These are phyloP conservation scores for Papilio protenor DNA, from an alignment of 2,888 invertebrate genomes.

Conservation along the genomic window DNA sequence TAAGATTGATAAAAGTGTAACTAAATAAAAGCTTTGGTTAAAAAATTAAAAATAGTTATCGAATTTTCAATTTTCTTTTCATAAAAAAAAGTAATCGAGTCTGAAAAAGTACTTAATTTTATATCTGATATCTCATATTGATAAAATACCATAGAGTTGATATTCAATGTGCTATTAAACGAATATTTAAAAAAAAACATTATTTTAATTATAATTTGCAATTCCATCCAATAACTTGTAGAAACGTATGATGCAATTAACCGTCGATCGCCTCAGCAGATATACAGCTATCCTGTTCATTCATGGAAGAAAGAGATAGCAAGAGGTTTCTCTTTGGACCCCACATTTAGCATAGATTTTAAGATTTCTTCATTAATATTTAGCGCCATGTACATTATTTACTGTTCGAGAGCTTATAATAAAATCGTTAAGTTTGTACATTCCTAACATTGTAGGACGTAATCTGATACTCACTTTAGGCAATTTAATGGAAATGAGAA, in stretches of 20 bases:
- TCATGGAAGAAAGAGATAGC: not conserved
- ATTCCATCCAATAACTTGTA: not conserved
- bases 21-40: too few relatives aligned
- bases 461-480: slow-evolving; percentile 25
- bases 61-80: not conserved
- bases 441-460: slow-evolving; percentile 58
- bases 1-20: too few relatives aligned
- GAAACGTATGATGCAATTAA: not conserved
- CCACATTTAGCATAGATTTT: not conserved
- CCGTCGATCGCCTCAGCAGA: not conserved
- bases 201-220: not conserved
- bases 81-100: not conserved
- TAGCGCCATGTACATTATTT: slow-evolving; percentile 17
- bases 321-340: not conserved
- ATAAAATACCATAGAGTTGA: not conserved
- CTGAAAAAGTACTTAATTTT: slow-evolving; percentile 35
- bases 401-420: slow-evolving; percentile 34
- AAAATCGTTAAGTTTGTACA: slow-evolving; percentile 70
- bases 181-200: not conserved
- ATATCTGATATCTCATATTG: not conserved
- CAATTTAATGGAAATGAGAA: too few relatives aligned
- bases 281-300: not conserved
- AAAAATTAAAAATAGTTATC: not conserved
- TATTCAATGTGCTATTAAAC: not conserved
- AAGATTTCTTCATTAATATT: not conserved